Percentiles rank a stretch among this genome's conserved stretches.
These are phyloP conservation scores for Oryctolagus cuniculus DNA, from an alignment of 2,113 vertebrate genomes.

Conservation along the genomic window mOryCun1.1 NC_091436.1:47071501-47072000, in stretches of 20 bases:
- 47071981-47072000: slow-evolving; percentile 52
- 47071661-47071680: background rate
- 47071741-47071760: slow-evolving; percentile 1
- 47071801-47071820: background rate
- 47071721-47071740: background rate
- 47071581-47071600: background rate
- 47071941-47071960: slow-evolving; percentile 44
- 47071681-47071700: slow-evolving; percentile 7
- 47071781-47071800: background rate
- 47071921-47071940: slow-evolving; percentile 36
- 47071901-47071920: slow-evolving; percentile 22
- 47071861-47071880: background rate
- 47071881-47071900: background rate
- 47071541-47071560: background rate
- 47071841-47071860: slow-evolving; percentile 22
- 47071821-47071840: background rate
- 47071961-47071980: slow-evolving; percentile 2
- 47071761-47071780: background rate
- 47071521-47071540: background rate
- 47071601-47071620: background rate
- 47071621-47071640: background rate
- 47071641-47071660: background rate
- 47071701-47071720: background rate
- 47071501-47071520: background rate
- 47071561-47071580: background rate